Evolutionary conservation across 2,113 vertebrate genomes (phyloP).

Genomic region (Cepphus grylle): DNA sequence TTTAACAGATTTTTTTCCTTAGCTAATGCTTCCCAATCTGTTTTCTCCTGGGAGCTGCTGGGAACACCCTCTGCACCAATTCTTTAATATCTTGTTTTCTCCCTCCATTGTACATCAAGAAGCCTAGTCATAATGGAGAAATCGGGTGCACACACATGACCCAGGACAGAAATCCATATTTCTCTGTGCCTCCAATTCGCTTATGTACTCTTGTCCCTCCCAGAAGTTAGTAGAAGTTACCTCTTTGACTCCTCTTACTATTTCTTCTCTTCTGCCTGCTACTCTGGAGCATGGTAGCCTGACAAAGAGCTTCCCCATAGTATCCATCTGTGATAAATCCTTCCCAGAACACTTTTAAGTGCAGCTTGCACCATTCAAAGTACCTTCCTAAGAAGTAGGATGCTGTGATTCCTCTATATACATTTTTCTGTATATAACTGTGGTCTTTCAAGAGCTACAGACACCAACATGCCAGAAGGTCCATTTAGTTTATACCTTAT

Average conservation of each 20-base stretch:
- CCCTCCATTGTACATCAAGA: background rate
- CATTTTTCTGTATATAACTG: background rate
- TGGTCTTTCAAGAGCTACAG: background rate
- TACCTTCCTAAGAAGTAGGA: background rate
- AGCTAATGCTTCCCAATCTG: background rate
- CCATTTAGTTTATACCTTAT: background rate
- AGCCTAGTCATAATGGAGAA: background rate
- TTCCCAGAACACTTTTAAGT: background rate
- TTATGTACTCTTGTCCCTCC: background rate
- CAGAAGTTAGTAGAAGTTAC: background rate
- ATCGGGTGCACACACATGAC: background rate
- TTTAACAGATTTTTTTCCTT: background rate
- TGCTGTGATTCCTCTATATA: background rate
- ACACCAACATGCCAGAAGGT: background rate
- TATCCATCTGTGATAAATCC: background rate
- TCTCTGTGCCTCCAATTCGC: background rate
- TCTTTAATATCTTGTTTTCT: background rate
- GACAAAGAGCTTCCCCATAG: fast-evolving
- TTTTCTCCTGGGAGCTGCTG: background rate
- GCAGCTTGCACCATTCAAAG: background rate
- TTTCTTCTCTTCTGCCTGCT: background rate
- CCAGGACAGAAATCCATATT: background rate
- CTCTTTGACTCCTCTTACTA: background rate
- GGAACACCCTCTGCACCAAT: background rate
- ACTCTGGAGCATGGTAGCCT: background rate